A percentile compares a stretch with the other conserved stretches of the same genome.
phyloP scores from a whole-genome alignment of 1,140 invertebrate species.

The Homarus americanus region DNA sequence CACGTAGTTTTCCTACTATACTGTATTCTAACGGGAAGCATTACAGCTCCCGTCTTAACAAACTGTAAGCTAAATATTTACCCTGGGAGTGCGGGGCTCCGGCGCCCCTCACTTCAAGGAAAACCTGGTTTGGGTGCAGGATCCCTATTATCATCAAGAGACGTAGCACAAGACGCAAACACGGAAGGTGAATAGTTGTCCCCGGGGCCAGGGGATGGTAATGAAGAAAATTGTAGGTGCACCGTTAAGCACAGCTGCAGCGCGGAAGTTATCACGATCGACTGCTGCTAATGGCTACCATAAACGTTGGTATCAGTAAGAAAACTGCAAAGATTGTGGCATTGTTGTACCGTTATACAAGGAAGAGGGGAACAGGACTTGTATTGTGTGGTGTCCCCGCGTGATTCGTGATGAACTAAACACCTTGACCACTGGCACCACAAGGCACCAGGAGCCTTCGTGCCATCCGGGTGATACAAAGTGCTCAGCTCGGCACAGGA shows the following conservation, averaged over 20 bases:
- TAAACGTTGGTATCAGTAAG: background rate
- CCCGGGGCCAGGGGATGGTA: background rate
- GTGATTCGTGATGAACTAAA: background rate
- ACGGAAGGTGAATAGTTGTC: background rate
- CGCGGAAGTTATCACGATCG: background rate
- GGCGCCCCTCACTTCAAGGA: no score
- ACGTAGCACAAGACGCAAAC: background rate
- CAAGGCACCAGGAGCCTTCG: background rate
- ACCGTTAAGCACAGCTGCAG: background rate
- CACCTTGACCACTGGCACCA: background rate
- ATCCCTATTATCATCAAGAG: background rate
- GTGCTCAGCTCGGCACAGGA: background rate
- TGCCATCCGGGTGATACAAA: background rate
- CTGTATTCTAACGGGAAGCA: background rate
- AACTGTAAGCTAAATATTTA: background rate
- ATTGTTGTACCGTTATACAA: constrained; percentile 24
- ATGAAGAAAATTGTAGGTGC: background rate
- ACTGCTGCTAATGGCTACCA: background rate
- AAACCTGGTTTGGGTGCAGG: background rate
- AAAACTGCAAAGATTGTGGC: background rate
- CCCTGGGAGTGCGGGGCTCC: no score
- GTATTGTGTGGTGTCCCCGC: background rate
- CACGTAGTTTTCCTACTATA: no score
- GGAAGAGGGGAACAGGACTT: constrained; percentile 9
- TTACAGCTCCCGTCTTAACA: background rate